phyloP scores from a whole-genome alignment of 1,140 invertebrate species.

The Calycopis cecrops region DNA sequence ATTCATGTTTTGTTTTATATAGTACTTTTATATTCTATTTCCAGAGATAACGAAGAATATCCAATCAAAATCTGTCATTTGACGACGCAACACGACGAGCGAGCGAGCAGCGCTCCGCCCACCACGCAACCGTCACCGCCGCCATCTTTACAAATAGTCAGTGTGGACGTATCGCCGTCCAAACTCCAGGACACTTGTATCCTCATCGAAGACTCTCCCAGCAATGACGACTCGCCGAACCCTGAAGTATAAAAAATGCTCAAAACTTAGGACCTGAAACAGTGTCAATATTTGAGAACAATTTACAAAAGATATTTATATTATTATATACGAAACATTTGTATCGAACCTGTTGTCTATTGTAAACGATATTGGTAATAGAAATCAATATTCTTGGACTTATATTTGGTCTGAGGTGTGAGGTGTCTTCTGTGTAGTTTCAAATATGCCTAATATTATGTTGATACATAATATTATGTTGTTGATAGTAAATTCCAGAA shows the following conservation, averaged over 20 bases:
- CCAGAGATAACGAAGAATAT: conserved; percentile 34
- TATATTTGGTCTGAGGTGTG: no score
- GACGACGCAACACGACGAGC: conserved; percentile 40
- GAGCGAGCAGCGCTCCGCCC: conserved; percentile 49
- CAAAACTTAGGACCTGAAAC: conserved; percentile 7
- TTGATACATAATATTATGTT: no score
- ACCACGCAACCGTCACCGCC: conserved; percentile 34
- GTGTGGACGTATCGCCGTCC: conserved; percentile 26
- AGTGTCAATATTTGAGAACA: conserved; percentile 11
- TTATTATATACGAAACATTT: conserved; percentile 4
- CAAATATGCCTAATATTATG: no score
- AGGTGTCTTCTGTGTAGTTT: no score
- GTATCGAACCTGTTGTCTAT: conserved; percentile 1
- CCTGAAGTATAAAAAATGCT: conserved; percentile 1
- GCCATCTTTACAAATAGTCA: conserved; percentile 28
- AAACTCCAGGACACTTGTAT: conserved; percentile 40
- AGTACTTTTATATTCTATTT: conserved; percentile 24
- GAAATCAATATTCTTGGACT: no score
- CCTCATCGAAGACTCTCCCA: conserved; percentile 29
- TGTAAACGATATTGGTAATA: conserved; percentile 2
- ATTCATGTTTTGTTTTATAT: no score
- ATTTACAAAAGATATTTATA: conserved; percentile 13
- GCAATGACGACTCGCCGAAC: not conserved
- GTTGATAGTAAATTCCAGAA: no score
- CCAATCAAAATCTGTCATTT: conserved; percentile 27